These are phyloP conservation scores for Chloropsis hardwickii DNA, from an alignment of 2,113 vertebrate genomes.

Conservation along the genomic window DNA sequence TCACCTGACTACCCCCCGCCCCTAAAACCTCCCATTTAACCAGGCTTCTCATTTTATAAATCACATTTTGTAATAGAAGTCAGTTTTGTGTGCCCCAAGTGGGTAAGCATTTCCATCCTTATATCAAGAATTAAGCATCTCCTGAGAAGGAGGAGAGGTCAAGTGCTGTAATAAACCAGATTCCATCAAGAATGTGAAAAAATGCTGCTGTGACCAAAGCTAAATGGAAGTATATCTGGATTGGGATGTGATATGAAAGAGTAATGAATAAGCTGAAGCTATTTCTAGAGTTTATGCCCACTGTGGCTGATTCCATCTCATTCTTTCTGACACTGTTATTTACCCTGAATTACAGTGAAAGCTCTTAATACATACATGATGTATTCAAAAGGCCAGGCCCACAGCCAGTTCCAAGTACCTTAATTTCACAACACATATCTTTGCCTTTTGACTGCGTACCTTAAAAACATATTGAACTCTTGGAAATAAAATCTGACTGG, in stretches of 20 bases:
- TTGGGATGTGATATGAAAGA: conserved; percentile 19
- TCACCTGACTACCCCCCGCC: not conserved
- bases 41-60: conserved; percentile 33
- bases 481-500: not conserved
- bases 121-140: conserved; percentile 33
- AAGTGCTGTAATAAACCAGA: conserved; percentile 38
- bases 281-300: not conserved
- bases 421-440: not conserved
- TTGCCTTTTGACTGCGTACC: not conserved
- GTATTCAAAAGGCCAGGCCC: not conserved
- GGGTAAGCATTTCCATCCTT: conserved; percentile 16
- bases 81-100: not conserved
- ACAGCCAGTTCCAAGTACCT: not conserved
- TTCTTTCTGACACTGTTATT: conserved; percentile 22
- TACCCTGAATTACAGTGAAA: not conserved
- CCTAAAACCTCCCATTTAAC: conserved; percentile 17
- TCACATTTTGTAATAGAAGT: conserved; percentile 2
- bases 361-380: not conserved
- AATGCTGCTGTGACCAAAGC: not conserved
- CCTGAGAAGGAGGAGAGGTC: conserved; percentile 32
- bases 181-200: conserved; percentile 28
- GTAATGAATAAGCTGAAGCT: not conserved
- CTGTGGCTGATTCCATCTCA: conserved; percentile 7
- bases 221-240: not conserved
- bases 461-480: not conserved